Conservation (phyloP, 2,888 invertebrate genomes). For the Polydesmus complanatus region DNA sequence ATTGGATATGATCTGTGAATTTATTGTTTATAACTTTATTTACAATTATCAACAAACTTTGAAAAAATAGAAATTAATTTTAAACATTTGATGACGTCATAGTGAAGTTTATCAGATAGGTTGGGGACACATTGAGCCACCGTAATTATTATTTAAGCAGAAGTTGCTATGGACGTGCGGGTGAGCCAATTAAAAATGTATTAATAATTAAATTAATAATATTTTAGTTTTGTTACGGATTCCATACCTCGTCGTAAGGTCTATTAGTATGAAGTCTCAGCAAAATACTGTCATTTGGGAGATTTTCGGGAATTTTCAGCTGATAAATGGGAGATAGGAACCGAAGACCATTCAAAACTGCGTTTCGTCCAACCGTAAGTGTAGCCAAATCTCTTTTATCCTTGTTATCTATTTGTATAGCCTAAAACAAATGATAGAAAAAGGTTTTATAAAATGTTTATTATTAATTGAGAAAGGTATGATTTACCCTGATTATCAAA, state of each 20-base stretch:
- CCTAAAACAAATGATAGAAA: conserved; percentile 35
- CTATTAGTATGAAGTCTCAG: conserved; percentile 51
- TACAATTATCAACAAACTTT: too few relatives aligned
- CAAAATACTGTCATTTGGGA: conserved; percentile 56
- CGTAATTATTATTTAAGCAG: not conserved
- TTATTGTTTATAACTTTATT: too few relatives aligned
- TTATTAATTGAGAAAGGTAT: not conserved
- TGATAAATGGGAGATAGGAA: conserved; percentile 58
- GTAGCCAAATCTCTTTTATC: conserved; percentile 79
- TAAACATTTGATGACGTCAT: too few relatives aligned
- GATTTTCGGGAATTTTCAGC: conserved; percentile 59
- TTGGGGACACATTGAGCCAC: too few relatives aligned
- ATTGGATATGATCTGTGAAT: too few relatives aligned
- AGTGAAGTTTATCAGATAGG: too few relatives aligned
- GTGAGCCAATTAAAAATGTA: not conserved
- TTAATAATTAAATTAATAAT: too few relatives aligned
- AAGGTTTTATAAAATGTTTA: not conserved
- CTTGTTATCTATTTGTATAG: conserved; percentile 67
- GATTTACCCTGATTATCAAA: conserved; percentile 57
- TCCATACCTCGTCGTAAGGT: conserved; percentile 40
- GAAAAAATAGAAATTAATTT: too few relatives aligned
- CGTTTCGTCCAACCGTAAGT: conserved; percentile 49
- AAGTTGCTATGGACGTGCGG: not conserved
- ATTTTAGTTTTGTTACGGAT: too few relatives aligned
- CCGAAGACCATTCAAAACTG: conserved; percentile 41